Evolutionary conservation across 2,113 vertebrate genomes (phyloP), one percentile per base, ranked within the genome.

Genomic region (Ageneiosus marmoratus): DNA sequence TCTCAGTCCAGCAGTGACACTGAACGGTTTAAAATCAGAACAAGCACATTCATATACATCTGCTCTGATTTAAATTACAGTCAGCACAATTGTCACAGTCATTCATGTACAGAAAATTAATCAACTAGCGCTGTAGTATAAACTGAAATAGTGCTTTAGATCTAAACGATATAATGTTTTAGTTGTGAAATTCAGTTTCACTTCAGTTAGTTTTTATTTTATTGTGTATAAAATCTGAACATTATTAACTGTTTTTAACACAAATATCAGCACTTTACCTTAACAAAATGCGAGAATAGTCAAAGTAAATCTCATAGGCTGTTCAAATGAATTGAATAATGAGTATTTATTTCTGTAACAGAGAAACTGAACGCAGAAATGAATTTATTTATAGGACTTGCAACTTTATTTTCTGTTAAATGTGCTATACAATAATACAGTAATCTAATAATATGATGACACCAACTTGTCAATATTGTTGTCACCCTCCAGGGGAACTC

Each of bases 401-500:
- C 18, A 4, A 9, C 9, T 7, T 65, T 65, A 34, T 65, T 65
- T 65, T 65, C 29, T 67, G 32, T 67, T 37, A 72, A 15, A n/a
- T 72, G 11, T 72, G 1, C n/a, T n/a, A 46, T 72, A 72, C 6
- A 70, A 70, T 70, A n/a, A 12, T n/a, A 44, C 44, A 2, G n/a
- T 24, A n/a, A 65, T 44, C 0, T 67, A 34, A 22, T 56, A 15
- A 15, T 16, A 46, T 16, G 34, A 75, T 18, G n/a, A 60, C 24
- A 46, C 60, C 13, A 41, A 32, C 12, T 44, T 72, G 20, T 50
- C 55, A n/a, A 27, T 18, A n/a, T 0, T 83, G 13, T 77, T 89
- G 24, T 86, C 6, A 46, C 20, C 74, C 51, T 0, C 78, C 80
- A 99, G 97, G 89, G 95, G 96, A 60, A 95, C 91, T 89, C 93